Evolutionary conservation across 2,113 vertebrate species (phyloP).

Genomic region (Catagonus wagneri): DNA sequence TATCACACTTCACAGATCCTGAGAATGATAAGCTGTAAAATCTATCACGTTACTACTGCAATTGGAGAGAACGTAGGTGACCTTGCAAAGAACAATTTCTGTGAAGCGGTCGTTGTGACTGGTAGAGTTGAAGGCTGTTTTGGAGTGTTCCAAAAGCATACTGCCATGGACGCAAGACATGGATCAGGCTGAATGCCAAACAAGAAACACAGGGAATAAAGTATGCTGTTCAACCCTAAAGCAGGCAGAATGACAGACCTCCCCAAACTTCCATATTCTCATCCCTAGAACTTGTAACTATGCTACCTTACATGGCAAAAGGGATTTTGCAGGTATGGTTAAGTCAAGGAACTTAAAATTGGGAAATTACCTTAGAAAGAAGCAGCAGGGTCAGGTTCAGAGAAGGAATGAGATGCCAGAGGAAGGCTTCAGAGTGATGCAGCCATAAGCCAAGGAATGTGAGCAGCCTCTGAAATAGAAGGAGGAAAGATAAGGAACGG

Average conservation of each 20-base stretch:
- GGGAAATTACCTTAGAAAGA: neutral
- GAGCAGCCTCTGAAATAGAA: neutral
- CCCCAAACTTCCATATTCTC: too few relatives aligned
- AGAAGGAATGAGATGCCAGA: neutral
- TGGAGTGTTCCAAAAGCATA: neutral
- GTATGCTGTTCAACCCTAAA: neutral
- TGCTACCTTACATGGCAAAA: neutral
- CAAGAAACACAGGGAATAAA: neutral
- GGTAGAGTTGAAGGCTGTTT: neutral
- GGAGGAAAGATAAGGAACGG: neutral
- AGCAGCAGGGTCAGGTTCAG: neutral
- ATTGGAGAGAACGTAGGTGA: neutral
- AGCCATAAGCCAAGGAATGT: neutral
- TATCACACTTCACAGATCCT: neutral
- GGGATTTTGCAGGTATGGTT: neutral
- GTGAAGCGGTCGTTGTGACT: neutral
- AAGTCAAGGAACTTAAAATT: neutral
- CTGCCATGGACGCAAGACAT: neutral
- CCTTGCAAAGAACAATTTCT: constrained; percentile 23
- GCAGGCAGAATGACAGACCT: neutral
- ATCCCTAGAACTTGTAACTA: neutral
- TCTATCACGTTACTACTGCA: neutral
- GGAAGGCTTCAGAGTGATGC: neutral
- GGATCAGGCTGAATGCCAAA: neutral
- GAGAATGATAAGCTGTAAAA: constrained; percentile 3